Evolutionary conservation across 2,888 invertebrate genomes (phyloP), one percentile per base, ranked within the genome.

Genomic region (Acronicta aceris): DNA sequence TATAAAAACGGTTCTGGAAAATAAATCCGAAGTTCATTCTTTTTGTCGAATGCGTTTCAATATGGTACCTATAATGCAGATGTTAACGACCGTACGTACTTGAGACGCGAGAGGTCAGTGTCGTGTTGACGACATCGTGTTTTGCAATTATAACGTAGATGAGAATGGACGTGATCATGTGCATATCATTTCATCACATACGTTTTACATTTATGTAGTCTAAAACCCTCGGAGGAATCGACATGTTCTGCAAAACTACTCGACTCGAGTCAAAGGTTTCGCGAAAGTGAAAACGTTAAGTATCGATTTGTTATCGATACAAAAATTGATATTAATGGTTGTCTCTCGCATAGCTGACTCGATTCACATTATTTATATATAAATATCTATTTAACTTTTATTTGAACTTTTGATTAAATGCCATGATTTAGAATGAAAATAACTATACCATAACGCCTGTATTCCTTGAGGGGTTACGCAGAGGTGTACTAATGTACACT

Each of bases 81-180:
- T 83, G 87, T 65, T 81, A 88, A 87, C 72, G 93, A 93, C 92
- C 93, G 82, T 76, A 78, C 78, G 93, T 84, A 89, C 93, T 94
- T 93, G 92, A 91, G 82, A 80, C 71, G 71, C 64, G 65, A 70
- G 87, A 91, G 93, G 93, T 93, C 93, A 90, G 82, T 89, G 89
- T 82, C 89, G 86, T 63, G 68, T 76, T 87, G 88, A 89, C 88
- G 90, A 81, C 87, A 86, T 83, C 83, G 80, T 85, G 81, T 81
- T 85, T 83, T 83, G 85, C 88, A 90, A 90, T 89, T 89, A 89
- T 86, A 88, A 87, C 85, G 89, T 84, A 85, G 82, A 81, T 78
- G 77, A 78, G 71, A 74, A 63, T 60, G 66, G 67, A 68, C 60
- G 53, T 61, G 65, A 56, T 73, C 61, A 64, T 27, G 59, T 43